Base-by-base conservation (phyloP, 2,797 vertebrate species). In the Pristis pectinata region DNA sequence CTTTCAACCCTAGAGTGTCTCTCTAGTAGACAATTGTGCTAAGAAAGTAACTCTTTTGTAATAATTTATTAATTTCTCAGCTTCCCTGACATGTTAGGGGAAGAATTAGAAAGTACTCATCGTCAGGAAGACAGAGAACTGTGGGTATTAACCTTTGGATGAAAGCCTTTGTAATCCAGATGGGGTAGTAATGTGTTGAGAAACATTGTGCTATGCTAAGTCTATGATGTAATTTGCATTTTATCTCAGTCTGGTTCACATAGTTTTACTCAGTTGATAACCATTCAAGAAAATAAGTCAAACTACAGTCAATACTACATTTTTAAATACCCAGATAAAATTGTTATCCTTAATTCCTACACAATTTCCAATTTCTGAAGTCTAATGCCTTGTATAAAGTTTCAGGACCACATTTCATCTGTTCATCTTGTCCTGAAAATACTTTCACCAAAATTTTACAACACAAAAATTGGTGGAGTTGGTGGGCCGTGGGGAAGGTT, bases 211-310 rank as follows among this genome's bases (percentile, higher is more conserved):
- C 24, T 56, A 59, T 85, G 82, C 15, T 85, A 53, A 56, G 8
- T 56, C 49, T 56, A 56, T 85, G 49, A 85, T 27, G 56, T 85
- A 3, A 85, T 85, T 56, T 85, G 19, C 44, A 34, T 11, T 85
- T 56, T 34, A 85, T 85, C 85, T 85, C 49, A 59, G 53, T 85
- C 82, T 85, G 49, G 82, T 56, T 85, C 82, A 56, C 49, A 85
- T 82, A 37, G 80, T 27, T 49, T 53, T 41, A 44, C 24, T 83
- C 7, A 22, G 24, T 83, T 49, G 44, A 44, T 2, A 49, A 49
- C 3, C 83, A 19, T 89, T 15, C 34, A 89, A 19, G 0, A 37
- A 41, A 19, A 37, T 41, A 79, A 89, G 34, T 19, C 56, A 89
- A 89, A 89, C 37, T 89, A n/a, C 34, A 89, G 34, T 64, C 56